A percentile compares a stretch with the other conserved stretches of the same genome.
Evolutionary conservation across 1,140 invertebrate genomes (phyloP).

Genomic region (Nymphalis io): DNA sequence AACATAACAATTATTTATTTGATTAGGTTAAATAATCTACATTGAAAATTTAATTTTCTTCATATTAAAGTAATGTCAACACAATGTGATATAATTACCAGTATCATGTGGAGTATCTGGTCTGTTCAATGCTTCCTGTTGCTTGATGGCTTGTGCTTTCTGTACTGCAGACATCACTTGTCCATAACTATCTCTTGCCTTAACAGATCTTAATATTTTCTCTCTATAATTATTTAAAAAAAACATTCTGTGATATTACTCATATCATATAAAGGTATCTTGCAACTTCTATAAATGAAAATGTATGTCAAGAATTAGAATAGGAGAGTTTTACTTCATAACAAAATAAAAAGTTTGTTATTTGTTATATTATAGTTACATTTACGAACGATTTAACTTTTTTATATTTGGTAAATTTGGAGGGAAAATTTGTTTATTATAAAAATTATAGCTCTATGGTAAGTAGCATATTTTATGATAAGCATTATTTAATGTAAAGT

Average conservation of each 20-base stretch:
- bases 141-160: conserved; percentile 82
- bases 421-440: not conserved
- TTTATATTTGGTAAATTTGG: not conserved
- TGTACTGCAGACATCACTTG: conserved; percentile 92
- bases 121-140: conserved; percentile 77
- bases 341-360: no score
- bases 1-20: no score
- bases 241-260: not conserved
- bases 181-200: conserved; percentile 93
- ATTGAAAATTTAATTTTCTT: no score
- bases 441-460: not conserved
- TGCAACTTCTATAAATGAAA: no score
- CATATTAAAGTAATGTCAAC: no score
- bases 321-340: no score
- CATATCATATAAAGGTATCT: no score
- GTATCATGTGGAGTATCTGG: conserved; percentile 81
- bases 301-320: no score
- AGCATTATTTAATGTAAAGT: no score
- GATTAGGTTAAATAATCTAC: no score
- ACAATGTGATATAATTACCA: conserved; percentile 53
- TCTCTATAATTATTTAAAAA: conserved; percentile 83
- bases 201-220: conserved; percentile 87
- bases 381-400: not conserved
- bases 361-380: not conserved
- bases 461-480: not conserved